A percentile compares a stretch with the other conserved stretches of the same genome.
These are phyloP conservation scores for Mirza zaza DNA, from an alignment of 2,113 vertebrate species.

Conservation along the genomic window DNA sequence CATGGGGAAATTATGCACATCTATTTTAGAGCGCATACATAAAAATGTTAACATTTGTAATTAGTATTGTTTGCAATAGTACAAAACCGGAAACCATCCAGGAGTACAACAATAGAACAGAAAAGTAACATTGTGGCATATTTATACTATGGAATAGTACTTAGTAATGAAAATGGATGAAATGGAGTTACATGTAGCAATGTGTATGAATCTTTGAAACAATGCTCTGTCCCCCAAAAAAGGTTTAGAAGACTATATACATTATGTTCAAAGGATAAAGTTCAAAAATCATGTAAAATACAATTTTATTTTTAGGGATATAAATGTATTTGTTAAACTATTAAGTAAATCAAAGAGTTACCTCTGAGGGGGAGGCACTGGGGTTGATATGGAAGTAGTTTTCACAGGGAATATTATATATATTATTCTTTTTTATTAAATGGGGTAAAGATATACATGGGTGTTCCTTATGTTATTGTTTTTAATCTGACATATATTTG, in stretches of 20 bases:
- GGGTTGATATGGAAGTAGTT: not conserved
- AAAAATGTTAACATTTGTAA: not conserved
- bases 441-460: no score
- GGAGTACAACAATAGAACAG: not conserved
- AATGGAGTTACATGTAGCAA: not conserved
- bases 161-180: not conserved
- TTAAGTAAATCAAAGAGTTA: not conserved
- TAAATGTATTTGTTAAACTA: not conserved
- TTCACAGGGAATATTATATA: not conserved
- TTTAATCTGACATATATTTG: constrained; percentile 11
- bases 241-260: not conserved
- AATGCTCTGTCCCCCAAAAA: not conserved
- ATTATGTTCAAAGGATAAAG: not conserved
- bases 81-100: not conserved
- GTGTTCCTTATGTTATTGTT: not conserved
- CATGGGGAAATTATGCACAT: not conserved
- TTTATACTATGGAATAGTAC: not conserved
- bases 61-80: not conserved
- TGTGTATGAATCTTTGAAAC: not conserved
- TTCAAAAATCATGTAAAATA: not conserved
- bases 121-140: not conserved
- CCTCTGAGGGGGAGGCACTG: not conserved
- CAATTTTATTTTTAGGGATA: not conserved
- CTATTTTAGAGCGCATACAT: not conserved
- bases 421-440: not conserved